phyloP scores from a whole-genome alignment of 2,888 invertebrate genomes.

The Campoplex capitator region DNA sequence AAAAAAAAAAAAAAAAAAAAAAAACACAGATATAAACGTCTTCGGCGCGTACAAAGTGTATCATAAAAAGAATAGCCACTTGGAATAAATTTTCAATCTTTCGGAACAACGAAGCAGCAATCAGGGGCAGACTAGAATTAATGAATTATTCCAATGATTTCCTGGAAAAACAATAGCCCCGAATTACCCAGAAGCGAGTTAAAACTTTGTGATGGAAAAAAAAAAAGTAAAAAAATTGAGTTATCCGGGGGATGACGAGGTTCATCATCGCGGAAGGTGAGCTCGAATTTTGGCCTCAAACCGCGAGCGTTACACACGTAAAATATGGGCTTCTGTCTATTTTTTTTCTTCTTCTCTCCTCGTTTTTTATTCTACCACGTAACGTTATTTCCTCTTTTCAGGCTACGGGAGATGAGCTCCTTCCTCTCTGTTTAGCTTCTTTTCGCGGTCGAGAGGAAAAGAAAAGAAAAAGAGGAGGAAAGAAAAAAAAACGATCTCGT shows the following conservation, averaged over 20 bases:
- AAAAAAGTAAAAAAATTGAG: not conserved
- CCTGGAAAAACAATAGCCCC: not conserved
- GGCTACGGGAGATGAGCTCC: slow-evolving; percentile 23
- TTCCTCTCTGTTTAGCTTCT: slow-evolving; percentile 24
- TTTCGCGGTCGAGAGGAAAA: slow-evolving; percentile 2
- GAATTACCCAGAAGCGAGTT: not conserved
- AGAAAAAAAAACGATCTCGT: slow-evolving; percentile 15
- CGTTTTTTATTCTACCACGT: slow-evolving; percentile 26
- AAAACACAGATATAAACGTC: not conserved
- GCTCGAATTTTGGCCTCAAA: slow-evolving; percentile 10
- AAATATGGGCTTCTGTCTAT: slow-evolving; percentile 1
- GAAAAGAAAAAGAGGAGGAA: not conserved
- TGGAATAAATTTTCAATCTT: not conserved
- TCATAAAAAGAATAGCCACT: not conserved
- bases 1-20: too few relatives aligned
- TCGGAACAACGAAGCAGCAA: not conserved
- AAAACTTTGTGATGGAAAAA: not conserved
- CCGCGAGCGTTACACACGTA: slow-evolving; percentile 1
- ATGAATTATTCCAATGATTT: not conserved
- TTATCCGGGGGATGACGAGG: not conserved
- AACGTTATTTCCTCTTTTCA: slow-evolving; percentile 60
- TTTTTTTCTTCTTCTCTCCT: not conserved
- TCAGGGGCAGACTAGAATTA: not conserved
- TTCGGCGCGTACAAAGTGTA: not conserved
- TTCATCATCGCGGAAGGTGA: not conserved